Base-by-base conservation (phyloP, 2,797 vertebrate species). In the Neosalanx taihuensis region DNA sequence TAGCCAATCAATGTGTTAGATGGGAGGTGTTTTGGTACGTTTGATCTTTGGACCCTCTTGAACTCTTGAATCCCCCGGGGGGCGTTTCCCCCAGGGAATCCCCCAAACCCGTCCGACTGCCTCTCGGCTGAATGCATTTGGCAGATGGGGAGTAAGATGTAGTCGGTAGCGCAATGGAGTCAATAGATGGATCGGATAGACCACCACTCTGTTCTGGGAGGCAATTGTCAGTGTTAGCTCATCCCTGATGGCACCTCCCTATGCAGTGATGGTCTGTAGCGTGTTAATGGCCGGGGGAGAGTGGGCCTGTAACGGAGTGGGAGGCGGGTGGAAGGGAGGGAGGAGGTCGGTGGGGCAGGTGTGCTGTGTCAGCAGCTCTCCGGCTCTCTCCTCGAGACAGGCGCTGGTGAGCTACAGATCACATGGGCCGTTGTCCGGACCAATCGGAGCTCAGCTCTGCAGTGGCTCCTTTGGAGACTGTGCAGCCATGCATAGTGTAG, bases 311-410 rank as follows among this genome's bases (percentile, higher is more conserved):
- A 57, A 23, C 10, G 53, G 31, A 33, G 33, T 18, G 41, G 35
- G 72, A 72, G 67, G 53, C 75, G 75, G 74, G 86, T 69, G 83
- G 84, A 86, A 85, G 77, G 68, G 77, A 79, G 83, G 79, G 83
- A 80, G 85, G 69, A 75, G 77, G 79, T 49, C 6, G 69, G 79
- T 49, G 9, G 69, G 78, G 88, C 87, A 90, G 86, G 88, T 90
- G 83, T 87, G 90, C 90, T 87, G 81, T 88, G 86, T 92, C 91
- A 92, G 90, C 91, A 91, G 79, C 78, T 56, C 83, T 66, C 56
- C 66, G 69, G 41, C 75, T 82, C 76, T 83, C 73, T 82, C 76
- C 83, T 72, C 30, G 64, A 76, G 57, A 81, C 77, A 70, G 80
- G 74, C 78, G 80, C 80, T 78, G 65, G 59, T n/a, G 81, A 78